Evolutionary conservation across 2,113 vertebrate genomes (phyloP).

Genomic region (Dasypus novemcinctus): DNA sequence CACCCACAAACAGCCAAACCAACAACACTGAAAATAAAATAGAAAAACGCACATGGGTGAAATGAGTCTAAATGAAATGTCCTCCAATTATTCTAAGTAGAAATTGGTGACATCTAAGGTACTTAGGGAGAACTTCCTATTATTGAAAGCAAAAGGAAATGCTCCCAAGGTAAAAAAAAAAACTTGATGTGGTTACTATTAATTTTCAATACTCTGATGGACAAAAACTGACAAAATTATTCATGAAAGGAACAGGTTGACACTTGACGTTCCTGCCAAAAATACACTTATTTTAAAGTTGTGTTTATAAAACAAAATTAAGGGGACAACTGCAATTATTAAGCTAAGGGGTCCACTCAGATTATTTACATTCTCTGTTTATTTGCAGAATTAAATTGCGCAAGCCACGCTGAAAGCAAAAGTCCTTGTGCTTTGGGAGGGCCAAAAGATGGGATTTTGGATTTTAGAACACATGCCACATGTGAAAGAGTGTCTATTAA

Average conservation of each 20-base stretch:
- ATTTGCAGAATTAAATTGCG: conserved; percentile 22
- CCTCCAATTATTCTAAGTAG: not conserved
- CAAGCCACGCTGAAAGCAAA: not conserved
- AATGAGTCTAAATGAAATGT: not conserved
- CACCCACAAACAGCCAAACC: not conserved
- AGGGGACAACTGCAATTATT: not conserved
- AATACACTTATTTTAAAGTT: not conserved
- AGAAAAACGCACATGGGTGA: not conserved
- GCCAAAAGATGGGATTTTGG: not conserved
- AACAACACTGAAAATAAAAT: not conserved
- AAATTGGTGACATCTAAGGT: not conserved
- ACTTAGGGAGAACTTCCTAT: not conserved
- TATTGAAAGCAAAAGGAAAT: not conserved
- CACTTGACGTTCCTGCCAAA: not conserved
- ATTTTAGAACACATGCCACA: not conserved
- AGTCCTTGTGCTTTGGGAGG: not conserved
- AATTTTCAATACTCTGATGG: not conserved
- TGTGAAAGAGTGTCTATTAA: not conserved
- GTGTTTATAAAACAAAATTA: not conserved
- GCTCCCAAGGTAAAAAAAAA: not conserved
- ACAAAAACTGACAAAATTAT: not conserved
- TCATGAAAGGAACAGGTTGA: not conserved
- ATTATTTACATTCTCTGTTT: not conserved
- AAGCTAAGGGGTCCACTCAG: not conserved
- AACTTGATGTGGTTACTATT: not conserved